phyloP scores from a whole-genome alignment of 2,113 vertebrate genomes.

The Grus americana region DNA sequence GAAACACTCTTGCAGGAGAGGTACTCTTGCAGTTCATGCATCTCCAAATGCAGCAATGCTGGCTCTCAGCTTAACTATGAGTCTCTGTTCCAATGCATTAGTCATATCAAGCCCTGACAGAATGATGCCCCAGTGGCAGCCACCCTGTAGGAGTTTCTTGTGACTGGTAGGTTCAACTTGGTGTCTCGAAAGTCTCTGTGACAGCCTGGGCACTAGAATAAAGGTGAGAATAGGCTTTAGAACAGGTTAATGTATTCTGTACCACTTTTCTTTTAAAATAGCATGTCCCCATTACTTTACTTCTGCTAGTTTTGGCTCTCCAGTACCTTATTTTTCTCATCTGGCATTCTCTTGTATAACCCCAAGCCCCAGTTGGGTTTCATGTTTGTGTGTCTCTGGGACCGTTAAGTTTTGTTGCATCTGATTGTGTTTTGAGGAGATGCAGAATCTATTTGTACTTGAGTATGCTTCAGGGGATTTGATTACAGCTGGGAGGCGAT shows the following conservation, averaged over 20 bases:
- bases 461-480: not conserved
- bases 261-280: not conserved
- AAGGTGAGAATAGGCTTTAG: not conserved
- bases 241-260: not conserved
- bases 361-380: not conserved
- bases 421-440: not conserved
- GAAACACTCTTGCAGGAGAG: not conserved
- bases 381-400: not conserved
- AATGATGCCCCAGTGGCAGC: not conserved
- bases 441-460: not conserved
- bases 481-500: not conserved
- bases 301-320: not conserved
- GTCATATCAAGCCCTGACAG: not conserved
- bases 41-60: not conserved
- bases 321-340: not conserved
- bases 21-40: too few relatives aligned
- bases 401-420: not conserved
- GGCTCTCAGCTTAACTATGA: not conserved
- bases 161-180: not conserved
- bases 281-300: rapidly evolving
- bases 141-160: not conserved
- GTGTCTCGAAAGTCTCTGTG: not conserved
- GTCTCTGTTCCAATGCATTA: not conserved
- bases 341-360: not conserved
- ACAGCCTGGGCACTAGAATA: not conserved